Evolutionary conservation across 2,888 invertebrate species (phyloP).

Genomic region (Pristionchus arcanus): DNA sequence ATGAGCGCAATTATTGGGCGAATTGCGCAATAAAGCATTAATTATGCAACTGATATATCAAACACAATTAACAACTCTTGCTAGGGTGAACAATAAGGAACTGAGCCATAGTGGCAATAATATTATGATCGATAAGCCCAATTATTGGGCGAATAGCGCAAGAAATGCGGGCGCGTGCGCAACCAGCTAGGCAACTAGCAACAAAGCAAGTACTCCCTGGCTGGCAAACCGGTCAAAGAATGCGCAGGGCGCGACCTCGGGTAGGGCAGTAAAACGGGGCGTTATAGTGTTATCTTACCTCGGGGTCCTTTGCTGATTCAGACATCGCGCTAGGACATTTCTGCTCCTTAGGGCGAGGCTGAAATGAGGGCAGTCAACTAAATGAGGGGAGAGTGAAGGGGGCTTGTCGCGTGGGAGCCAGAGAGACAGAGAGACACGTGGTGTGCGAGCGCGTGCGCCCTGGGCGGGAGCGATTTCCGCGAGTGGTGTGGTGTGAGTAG

Average conservation of each 20-base stretch:
- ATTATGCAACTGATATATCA: too few species aligned
- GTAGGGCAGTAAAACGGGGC: background rate
- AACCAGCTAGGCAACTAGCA: background rate
- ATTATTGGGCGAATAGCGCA: background rate
- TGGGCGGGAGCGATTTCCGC: background rate
- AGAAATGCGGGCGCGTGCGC: background rate
- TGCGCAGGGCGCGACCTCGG: background rate
- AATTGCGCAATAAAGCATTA: background rate
- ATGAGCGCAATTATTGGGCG: too few species aligned
- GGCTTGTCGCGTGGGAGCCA: background rate
- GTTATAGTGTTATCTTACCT: background rate
- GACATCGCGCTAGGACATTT: background rate
- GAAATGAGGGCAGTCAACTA: background rate
- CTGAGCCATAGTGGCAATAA: too few species aligned
- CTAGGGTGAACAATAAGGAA: too few species aligned
- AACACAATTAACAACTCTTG: too few species aligned
- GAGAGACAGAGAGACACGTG: slow-evolving; percentile 26
- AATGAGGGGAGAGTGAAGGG: background rate
- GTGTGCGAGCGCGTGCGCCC: background rate
- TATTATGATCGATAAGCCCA: too few species aligned
- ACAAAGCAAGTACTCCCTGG: background rate
- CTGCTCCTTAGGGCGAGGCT: background rate
- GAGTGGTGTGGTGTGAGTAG: background rate
- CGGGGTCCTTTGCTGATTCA: slow-evolving; percentile 40
- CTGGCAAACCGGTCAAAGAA: slow-evolving; percentile 24